phyloP scores from a whole-genome alignment of 2,113 vertebrate genomes.

The Ochotona princeps region DNA sequence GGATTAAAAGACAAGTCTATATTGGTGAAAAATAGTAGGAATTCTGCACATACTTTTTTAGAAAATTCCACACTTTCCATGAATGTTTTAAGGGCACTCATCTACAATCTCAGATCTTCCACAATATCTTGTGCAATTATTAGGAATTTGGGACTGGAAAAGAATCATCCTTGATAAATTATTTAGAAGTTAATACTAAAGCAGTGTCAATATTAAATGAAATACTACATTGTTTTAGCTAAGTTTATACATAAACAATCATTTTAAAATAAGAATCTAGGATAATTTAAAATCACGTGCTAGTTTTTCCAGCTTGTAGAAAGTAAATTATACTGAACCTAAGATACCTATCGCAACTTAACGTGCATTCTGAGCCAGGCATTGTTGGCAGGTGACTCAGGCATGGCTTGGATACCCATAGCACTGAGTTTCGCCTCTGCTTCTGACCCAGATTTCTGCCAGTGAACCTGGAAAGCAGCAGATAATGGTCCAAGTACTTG shows the following conservation, averaged over 20 bases:
- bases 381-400: too few species aligned
- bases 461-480: too few species aligned
- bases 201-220: neutral
- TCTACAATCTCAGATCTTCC: conserved; percentile 4
- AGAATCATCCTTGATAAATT: neutral
- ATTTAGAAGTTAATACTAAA: conserved; percentile 43
- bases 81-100: too few species aligned
- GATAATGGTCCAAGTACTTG: too few species aligned
- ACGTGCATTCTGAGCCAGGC: neutral
- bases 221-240: neutral
- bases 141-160: neutral
- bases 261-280: neutral
- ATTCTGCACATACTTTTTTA: too few species aligned
- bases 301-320: neutral
- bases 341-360: neutral
- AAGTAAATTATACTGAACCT: neutral
- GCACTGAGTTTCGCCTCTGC: too few species aligned
- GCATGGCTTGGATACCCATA: too few species aligned
- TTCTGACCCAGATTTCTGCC: too few species aligned
- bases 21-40: too few species aligned
- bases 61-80: too few species aligned
- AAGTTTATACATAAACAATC: neutral
- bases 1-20: too few species aligned
- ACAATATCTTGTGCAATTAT: neutral
- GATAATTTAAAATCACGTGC: neutral